A percentile compares a stretch with the other conserved stretches of the same genome.
Conservation (phyloP, 30 jellyfish, hydroid and myxozoan genomes). For the Catostylus mosaicus region DNA sequence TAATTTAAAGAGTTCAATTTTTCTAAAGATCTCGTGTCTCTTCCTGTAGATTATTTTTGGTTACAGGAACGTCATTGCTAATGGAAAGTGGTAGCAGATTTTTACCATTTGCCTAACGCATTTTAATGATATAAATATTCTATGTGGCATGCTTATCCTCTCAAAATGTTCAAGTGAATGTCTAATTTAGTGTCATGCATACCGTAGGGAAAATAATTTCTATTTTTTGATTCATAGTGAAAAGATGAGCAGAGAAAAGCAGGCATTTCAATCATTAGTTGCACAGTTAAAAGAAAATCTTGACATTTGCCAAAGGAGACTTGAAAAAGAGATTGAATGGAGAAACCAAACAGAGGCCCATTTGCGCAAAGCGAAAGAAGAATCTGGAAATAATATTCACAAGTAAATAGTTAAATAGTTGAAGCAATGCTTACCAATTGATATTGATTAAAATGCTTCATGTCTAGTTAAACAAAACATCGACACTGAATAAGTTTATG, state of each 20-base stretch:
- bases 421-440: background rate
- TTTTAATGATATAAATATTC: too few relatives aligned
- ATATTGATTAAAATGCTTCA: too few relatives aligned
- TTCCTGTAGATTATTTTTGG: too few relatives aligned
- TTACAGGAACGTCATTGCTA: too few relatives aligned
- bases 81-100: too few relatives aligned
- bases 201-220: background rate
- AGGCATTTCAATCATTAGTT: constrained; percentile 21
- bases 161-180: too few relatives aligned
- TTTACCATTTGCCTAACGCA: too few relatives aligned
- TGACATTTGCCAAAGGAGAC: constrained; percentile 22
- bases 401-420: constrained; percentile 4
- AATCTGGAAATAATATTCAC: background rate
- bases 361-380: background rate
- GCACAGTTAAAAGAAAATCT: constrained; percentile 22
- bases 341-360: background rate
- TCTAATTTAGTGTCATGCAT: too few relatives aligned
- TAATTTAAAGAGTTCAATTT: too few relatives aligned
- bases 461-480: background rate
- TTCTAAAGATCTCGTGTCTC: too few relatives aligned
- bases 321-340: constrained; percentile 30
- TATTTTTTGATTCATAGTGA: background rate
- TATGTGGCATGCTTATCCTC: too few relatives aligned
- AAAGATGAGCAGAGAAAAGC: constrained; percentile 19
- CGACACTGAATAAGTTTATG: background rate